Percentiles rank a stretch among this genome's conserved stretches.
Conservation (phyloP, 2,888 invertebrate genomes). For the Glaucopsyche alexis region DNA sequence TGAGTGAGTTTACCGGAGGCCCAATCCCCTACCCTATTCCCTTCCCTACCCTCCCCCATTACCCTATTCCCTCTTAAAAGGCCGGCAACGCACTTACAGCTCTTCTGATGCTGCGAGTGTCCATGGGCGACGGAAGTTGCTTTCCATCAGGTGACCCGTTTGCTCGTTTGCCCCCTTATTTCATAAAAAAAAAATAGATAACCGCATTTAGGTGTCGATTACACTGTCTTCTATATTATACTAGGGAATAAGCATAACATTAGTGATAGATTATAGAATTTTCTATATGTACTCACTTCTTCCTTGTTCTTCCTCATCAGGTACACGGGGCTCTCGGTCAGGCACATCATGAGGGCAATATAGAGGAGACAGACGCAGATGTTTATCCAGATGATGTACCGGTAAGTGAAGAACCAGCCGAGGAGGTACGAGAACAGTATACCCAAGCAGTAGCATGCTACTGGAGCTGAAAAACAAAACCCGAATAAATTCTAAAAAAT, state of each 20-base stretch:
- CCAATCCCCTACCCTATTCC: too few relatives aligned
- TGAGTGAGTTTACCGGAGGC: too few relatives aligned
- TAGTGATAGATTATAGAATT: not conserved
- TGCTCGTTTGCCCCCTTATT: too few relatives aligned
- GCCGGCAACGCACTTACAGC: too few relatives aligned
- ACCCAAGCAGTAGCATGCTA: slow-evolving; percentile 52
- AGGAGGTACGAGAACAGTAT: slow-evolving; percentile 55
- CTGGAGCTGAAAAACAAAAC: slow-evolving; percentile 44
- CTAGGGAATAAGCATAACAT: too few relatives aligned
- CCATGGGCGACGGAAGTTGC: too few relatives aligned
- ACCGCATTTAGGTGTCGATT: not conserved
- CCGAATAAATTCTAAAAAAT: too few relatives aligned
- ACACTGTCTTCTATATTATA: not conserved
- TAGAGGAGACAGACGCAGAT: slow-evolving; percentile 48
- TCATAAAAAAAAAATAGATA: too few relatives aligned
- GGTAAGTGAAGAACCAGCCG: slow-evolving; percentile 61
- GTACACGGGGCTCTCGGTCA: slow-evolving; percentile 64
- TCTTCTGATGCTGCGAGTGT: too few relatives aligned
- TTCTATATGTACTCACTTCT: slow-evolving; percentile 48
- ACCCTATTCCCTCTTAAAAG: too few relatives aligned
- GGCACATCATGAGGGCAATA: slow-evolving; percentile 49
- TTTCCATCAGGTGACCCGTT: too few relatives aligned
- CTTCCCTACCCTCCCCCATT: too few relatives aligned
- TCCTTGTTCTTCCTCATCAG: slow-evolving; percentile 60
- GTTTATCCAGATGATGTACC: slow-evolving; percentile 53